Evolutionary conservation across 2,797 vertebrate genomes (phyloP), one percentile per base, ranked within the genome.

Genomic region (Gymnodraco acuticeps): DNA sequence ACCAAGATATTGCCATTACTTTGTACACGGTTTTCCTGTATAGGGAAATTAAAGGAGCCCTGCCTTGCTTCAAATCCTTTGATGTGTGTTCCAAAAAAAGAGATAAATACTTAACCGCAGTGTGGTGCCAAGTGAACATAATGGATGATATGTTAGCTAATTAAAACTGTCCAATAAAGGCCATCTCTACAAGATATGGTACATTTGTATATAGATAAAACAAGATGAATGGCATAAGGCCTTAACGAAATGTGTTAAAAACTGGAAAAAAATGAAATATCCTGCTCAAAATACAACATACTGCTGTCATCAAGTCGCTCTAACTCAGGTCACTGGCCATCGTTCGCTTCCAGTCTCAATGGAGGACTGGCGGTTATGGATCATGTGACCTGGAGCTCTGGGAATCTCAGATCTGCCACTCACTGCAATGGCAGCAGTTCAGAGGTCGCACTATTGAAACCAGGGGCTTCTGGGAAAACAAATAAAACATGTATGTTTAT

Each of bases 361-460:
- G 53, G 81, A 77, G 63, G 64, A 69, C 31, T 48, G 46, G 52
- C 20, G 65, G 79, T 47, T 41, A 23, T 70, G 47, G 60, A 78
- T 88, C 75, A 70, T 12, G 47, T 70, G 81, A 81, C 75, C 77
- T 19, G 45, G 11, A 41, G 64, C 72, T 45, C 43, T 31, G 43
- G 71, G 62, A 76, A 64, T 50, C 73, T 69, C 56, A 31, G 47
- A 80, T 61, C 58, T 82, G 82, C 66, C 83, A 79, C 53, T 86
- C 75, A 76, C 14, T 55, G n/a, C 41, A 19, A 12, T 51, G 60
- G 43, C 43, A 56, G 42, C 55, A 73, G 61, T 42, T 85, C 77
- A 87, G 31, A 78, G 73, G 58, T 83, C 63, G 41, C 23, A 2
- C 27, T 17, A 17, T n/a, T 75, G 43, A 20, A 52, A 54, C 52